These are phyloP conservation scores for Myotis pilosus DNA, from an alignment of 2,797 vertebrate species.

Conservation along the genomic window DNA sequence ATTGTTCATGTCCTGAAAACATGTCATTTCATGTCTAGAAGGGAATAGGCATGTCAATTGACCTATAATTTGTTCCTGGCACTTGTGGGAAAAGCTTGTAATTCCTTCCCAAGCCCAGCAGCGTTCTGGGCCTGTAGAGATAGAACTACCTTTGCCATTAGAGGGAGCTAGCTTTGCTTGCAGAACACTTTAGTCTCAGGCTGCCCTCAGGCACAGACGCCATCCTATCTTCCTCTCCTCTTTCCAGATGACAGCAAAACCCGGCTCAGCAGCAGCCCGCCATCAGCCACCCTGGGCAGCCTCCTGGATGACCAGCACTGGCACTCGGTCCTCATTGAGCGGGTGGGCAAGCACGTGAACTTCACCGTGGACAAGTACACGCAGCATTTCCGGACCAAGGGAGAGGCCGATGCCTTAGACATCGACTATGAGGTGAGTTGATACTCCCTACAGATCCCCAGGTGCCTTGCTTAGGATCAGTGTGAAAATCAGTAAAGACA, in stretches of 20 bases:
- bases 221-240: conserved; percentile 25
- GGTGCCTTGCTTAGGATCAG: accelerated
- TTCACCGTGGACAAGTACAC: conserved; percentile 94
- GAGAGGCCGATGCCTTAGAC: conserved; percentile 93
- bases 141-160: background rate
- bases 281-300: conserved; percentile 90
- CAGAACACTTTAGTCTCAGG: accelerated
- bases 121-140: accelerated
- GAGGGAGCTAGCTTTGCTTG: background rate
- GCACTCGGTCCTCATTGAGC: conserved; percentile 95
- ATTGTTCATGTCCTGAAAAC: background rate
- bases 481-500: background rate
- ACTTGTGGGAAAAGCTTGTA: background rate
- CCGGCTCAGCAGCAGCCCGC: conserved; percentile 87
- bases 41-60: accelerated
- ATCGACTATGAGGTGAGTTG: conserved; percentile 95
- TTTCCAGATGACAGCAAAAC: conserved; percentile 90
- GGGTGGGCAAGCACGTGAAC: conserved; percentile 97
- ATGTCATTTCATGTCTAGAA: background rate
- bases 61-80: background rate
- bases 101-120: background rate
- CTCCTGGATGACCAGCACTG: conserved; percentile 97
- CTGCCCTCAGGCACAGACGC: background rate
- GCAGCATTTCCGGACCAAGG: conserved; percentile 93
- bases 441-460: background rate